Conservation (phyloP, 2,113 vertebrate genomes). For the Nothocercus nigrocapillus region DNA sequence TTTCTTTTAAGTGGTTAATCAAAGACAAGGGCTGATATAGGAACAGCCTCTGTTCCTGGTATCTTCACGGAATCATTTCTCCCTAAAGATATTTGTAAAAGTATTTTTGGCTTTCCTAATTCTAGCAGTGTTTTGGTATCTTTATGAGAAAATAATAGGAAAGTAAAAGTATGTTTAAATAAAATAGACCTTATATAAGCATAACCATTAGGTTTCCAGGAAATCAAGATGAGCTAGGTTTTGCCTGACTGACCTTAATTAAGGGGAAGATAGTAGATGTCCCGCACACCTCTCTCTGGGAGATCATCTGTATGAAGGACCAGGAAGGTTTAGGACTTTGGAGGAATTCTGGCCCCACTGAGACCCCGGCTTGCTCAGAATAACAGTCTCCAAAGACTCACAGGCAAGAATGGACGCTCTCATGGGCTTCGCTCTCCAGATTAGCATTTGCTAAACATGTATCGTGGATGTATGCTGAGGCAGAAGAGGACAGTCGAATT, state of each 20-base stretch:
- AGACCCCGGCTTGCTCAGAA: not conserved
- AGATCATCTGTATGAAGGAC: not conserved
- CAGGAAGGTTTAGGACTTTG: not conserved
- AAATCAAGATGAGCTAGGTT: not conserved
- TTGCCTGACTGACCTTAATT: not conserved
- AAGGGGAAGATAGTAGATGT: not conserved
- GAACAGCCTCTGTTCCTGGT: not conserved
- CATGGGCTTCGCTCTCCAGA: not conserved
- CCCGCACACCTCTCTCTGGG: not conserved
- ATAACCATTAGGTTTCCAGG: not conserved
- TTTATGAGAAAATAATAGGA: slow-evolving; percentile 32
- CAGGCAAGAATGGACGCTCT: not conserved
- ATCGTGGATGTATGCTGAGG: not conserved
- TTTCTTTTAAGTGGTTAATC: slow-evolving; percentile 30
- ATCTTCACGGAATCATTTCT: slow-evolving; percentile 33
- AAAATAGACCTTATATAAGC: not conserved
- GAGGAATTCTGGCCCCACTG: not conserved
- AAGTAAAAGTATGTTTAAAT: not conserved
- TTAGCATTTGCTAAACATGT: not conserved
- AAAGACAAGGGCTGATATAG: slow-evolving; percentile 44
- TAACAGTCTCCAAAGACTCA: not conserved
- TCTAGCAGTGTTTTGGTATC: not conserved
- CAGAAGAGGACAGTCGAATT: not conserved
- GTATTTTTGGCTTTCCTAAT: slow-evolving; percentile 24
- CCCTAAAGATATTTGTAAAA: slow-evolving; percentile 38